These are phyloP conservation scores for Cyclophora punctaria DNA, from an alignment of 2,888 invertebrate genomes.

Conservation along the genomic window DNA sequence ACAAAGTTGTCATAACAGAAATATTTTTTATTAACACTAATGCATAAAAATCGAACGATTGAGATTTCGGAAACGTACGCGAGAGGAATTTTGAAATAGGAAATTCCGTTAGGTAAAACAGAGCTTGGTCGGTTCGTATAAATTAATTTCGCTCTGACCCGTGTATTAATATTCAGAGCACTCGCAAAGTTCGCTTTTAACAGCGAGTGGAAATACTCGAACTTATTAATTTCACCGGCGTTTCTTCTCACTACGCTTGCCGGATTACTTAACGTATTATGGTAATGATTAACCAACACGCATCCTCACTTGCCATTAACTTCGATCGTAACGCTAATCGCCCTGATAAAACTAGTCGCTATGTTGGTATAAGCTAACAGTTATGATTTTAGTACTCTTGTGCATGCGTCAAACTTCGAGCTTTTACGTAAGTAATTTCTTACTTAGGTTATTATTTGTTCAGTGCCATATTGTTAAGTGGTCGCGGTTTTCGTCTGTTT, in stretches of 20 bases:
- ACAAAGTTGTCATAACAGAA: neutral
- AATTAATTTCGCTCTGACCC: conserved; percentile 67
- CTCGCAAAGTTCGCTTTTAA: conserved; percentile 64
- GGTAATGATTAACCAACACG: neutral
- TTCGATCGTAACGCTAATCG: too few relatives aligned
- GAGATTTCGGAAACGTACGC: conserved; percentile 50
- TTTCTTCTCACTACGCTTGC: conserved; percentile 38
- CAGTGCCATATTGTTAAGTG: too few relatives aligned
- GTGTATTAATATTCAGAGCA: conserved; percentile 71
- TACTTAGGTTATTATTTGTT: too few relatives aligned
- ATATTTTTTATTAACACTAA: neutral
- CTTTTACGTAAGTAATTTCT: too few relatives aligned
- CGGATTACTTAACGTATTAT: conserved; percentile 22
- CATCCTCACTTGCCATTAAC: too few relatives aligned
- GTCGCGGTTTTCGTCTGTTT: too few relatives aligned
- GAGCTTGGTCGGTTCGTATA: conserved; percentile 59
- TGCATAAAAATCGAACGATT: conserved; percentile 22
- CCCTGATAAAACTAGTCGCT: too few relatives aligned
- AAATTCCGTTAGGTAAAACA: conserved; percentile 50
- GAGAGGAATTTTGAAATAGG: conserved; percentile 57
- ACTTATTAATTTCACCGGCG: conserved; percentile 60
- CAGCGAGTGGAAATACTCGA: conserved; percentile 58
- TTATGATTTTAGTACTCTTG: too few relatives aligned
- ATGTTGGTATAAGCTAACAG: too few relatives aligned
- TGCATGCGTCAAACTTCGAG: too few relatives aligned